Conservation (phyloP, 2,113 vertebrate species). For the Ctenodactylus gundi region DNA sequence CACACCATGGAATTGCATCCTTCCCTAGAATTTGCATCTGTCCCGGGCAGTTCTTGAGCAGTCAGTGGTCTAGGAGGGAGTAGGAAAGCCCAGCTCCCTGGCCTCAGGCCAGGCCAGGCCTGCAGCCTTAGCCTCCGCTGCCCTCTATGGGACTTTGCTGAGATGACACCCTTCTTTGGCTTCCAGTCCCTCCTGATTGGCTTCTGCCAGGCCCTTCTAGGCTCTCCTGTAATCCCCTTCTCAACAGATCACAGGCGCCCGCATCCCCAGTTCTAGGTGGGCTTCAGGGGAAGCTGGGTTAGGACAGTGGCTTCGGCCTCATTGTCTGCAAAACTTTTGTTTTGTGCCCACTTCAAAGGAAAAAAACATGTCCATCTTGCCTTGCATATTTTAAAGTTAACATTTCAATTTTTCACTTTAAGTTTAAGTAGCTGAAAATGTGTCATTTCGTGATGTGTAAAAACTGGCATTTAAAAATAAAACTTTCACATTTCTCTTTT, state of each 20-base stretch:
- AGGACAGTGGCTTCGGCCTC: background rate
- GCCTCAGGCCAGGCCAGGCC: background rate
- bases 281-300: background rate
- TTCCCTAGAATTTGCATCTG: no score
- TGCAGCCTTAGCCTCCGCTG: background rate
- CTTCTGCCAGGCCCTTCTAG: background rate
- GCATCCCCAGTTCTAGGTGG: no score
- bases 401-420: background rate
- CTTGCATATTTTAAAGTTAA: background rate
- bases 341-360: background rate
- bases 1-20: fast-evolving
- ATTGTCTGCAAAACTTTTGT: background rate
- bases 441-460: background rate
- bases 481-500: background rate
- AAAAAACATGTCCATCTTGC: background rate
- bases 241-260: background rate
- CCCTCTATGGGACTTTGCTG: background rate
- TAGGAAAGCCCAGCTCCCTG: background rate
- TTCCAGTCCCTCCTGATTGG: background rate
- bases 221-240: background rate
- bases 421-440: background rate
- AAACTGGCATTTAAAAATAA: background rate
- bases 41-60: background rate
- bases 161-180: background rate
- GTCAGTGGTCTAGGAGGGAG: background rate